Conservation (phyloP, 2,888 invertebrate genomes). For the Buathra laborator region DNA sequence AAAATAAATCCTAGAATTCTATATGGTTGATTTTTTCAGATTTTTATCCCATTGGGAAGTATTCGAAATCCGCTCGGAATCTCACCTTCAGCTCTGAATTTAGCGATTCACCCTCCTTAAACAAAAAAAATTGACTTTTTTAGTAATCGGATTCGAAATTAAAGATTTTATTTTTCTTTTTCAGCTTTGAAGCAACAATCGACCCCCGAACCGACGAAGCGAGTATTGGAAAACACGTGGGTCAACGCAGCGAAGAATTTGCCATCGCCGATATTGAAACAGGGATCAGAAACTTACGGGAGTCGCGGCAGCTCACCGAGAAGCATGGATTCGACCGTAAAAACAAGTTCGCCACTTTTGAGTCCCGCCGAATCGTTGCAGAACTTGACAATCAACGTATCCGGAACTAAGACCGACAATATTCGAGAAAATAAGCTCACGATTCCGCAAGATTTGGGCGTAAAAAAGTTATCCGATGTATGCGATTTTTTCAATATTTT, state of each 20-base stretch:
- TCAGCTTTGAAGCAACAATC: conserved; percentile 75
- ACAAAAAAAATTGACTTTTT: no score
- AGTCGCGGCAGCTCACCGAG: conserved; percentile 70
- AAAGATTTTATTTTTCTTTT: conserved; percentile 30
- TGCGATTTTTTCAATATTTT: background rate
- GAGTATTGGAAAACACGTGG: conserved; percentile 79
- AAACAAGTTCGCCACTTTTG: conserved; percentile 81
- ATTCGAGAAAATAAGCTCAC: conserved; percentile 48
- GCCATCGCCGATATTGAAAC: conserved; percentile 81
- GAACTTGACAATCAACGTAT: conserved; percentile 59
- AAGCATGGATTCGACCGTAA: conserved; percentile 71
- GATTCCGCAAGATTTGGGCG: conserved; percentile 31
- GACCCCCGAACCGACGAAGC: conserved; percentile 74
- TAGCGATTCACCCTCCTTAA: no score
- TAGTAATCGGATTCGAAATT: background rate
- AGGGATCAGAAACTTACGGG: conserved; percentile 65
- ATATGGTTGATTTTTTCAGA: no score
- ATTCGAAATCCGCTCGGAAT: background rate
- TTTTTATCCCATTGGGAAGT: background rate
- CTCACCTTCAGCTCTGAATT: background rate
- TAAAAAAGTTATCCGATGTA: conserved; percentile 60
- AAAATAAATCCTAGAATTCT: no score
- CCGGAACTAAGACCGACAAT: conserved; percentile 31
- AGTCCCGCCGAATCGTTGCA: conserved; percentile 76
- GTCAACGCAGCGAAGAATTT: conserved; percentile 74